These are phyloP conservation scores for Pelmatolapia mariae DNA, from an alignment of 2,113 vertebrate genomes.

Conservation along the genomic window DNA sequence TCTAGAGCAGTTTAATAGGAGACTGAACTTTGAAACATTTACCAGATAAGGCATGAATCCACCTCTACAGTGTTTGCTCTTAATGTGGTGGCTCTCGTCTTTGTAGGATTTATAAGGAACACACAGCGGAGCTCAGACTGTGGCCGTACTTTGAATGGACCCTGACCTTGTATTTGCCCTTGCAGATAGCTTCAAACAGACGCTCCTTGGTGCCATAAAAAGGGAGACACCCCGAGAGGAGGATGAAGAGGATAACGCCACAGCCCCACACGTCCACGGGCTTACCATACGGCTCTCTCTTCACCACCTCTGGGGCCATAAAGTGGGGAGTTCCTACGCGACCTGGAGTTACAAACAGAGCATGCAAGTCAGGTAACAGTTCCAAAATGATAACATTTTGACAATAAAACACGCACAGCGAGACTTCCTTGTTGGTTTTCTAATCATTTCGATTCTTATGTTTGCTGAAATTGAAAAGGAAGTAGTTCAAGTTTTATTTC, in stretches of 20 bases:
- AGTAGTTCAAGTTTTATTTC: background rate
- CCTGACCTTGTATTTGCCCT: slow-evolving; percentile 94
- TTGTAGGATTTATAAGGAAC: background rate
- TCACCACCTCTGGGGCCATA: slow-evolving; percentile 98
- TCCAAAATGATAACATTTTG: background rate
- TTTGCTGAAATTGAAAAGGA: background rate
- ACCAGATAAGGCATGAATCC: background rate
- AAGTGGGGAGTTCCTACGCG: slow-evolving; percentile 96
- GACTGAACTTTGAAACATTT: background rate
- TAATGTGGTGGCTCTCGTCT: background rate
- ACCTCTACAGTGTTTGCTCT: background rate
- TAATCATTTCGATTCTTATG: background rate
- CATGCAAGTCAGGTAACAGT: background rate
- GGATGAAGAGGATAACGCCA: slow-evolving; percentile 95
- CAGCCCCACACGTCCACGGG: slow-evolving; percentile 98
- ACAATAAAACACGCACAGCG: background rate
- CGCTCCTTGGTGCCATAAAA: slow-evolving; percentile 98
- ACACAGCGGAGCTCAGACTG: background rate
- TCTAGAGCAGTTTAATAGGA: background rate
- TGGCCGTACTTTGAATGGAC: slow-evolving; percentile 27
- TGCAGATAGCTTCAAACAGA: slow-evolving; percentile 95
- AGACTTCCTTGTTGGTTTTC: background rate
- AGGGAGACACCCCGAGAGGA: slow-evolving; percentile 92
- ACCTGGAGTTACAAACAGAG: slow-evolving; percentile 62
- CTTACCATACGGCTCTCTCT: slow-evolving; percentile 94